A percentile compares a stretch with the other conserved stretches of the same genome.
phyloP scores from a whole-genome alignment of 2,113 vertebrate species.

The Callaeas wilsoni region DNA sequence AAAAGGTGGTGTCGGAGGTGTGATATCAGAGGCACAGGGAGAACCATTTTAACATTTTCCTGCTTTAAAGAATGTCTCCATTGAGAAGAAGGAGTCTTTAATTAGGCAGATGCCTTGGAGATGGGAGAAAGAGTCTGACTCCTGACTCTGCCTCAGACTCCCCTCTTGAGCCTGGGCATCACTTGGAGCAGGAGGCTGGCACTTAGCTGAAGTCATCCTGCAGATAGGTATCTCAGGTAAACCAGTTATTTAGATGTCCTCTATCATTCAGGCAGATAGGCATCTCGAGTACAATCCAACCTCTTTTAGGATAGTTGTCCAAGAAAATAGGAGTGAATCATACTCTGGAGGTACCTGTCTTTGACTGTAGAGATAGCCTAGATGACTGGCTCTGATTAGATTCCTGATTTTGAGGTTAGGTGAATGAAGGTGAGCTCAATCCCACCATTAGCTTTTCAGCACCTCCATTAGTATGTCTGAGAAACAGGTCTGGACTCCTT shows the following conservation, averaged over 20 bases:
- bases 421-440: background rate
- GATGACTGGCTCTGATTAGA: conserved; percentile 26
- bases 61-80: background rate
- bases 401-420: background rate
- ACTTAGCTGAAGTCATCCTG: background rate
- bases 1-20: background rate
- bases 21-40: background rate
- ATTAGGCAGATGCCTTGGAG: background rate
- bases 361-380: background rate
- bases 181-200: background rate
- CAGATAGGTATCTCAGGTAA: background rate
- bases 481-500: background rate
- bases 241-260: background rate
- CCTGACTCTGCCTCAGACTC: background rate
- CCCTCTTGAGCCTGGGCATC: background rate
- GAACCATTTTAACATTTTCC: background rate
- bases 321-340: conserved; percentile 4
- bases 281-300: background rate
- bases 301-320: conserved; percentile 9
- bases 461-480: background rate
- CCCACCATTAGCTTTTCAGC: background rate
- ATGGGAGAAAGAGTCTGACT: background rate
- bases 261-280: background rate
- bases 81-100: background rate
- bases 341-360: background rate